Percentiles rank a stretch among this genome's conserved stretches.
These are phyloP conservation scores for Onychomys arenicola DNA, from an alignment of 2,797 vertebrate genomes.

Conservation along the genomic window DNA sequence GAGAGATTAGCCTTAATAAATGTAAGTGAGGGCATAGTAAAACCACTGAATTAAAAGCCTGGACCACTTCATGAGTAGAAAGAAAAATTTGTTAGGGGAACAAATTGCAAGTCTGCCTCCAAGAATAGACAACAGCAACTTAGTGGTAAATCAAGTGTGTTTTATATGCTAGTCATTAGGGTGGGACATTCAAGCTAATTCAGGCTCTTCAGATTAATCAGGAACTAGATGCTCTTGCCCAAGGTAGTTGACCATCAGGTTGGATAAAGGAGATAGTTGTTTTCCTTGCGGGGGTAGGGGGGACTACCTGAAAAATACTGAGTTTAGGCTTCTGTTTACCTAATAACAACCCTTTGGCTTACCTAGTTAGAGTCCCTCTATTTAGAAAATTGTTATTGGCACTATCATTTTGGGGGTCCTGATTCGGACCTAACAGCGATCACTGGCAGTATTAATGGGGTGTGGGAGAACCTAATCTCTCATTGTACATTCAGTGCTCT, in stretches of 20 bases:
- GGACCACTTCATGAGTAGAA: background rate
- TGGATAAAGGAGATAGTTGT: background rate
- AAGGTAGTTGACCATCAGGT: background rate
- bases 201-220: background rate
- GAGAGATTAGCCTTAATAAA: background rate
- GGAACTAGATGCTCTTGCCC: background rate
- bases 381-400: background rate
- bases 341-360: background rate
- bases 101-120: background rate
- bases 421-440: background rate
- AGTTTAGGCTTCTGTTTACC: background rate
- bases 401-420: background rate
- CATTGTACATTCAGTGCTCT: slow-evolving; percentile 53
- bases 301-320: background rate
- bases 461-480: background rate
- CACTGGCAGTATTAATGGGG: background rate
- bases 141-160: background rate
- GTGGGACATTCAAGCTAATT: background rate
- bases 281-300: no score
- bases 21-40: background rate
- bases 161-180: background rate
- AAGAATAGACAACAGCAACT: background rate
- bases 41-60: background rate
- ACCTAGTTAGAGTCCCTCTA: background rate
- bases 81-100: background rate